Conservation (phyloP, 2,888 invertebrate species). For the Tuta absoluta region DNA sequence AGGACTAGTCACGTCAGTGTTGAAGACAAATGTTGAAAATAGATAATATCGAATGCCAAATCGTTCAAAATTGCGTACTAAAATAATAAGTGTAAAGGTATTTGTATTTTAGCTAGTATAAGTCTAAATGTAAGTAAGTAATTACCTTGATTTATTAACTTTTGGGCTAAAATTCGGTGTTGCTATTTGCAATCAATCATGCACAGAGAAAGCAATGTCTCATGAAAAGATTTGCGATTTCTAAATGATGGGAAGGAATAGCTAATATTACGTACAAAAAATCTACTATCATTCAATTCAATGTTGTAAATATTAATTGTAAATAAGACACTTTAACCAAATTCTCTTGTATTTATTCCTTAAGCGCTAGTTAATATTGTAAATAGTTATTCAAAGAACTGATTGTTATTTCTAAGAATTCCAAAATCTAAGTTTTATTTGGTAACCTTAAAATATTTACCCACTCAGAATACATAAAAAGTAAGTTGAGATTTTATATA, state of each 20-base stretch:
- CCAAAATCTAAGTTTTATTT: background rate
- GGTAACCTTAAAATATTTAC: background rate
- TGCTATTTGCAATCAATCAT: background rate
- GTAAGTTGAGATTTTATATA: too few species aligned
- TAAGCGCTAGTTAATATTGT: conserved; percentile 62
- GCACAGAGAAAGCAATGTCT: background rate
- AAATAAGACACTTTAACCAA: conserved; percentile 62
- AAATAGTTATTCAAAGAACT: conserved; percentile 61
- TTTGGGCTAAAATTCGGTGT: conserved; percentile 12
- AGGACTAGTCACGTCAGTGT: conserved; percentile 45
- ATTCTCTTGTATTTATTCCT: conserved; percentile 66
- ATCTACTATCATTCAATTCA: conserved; percentile 62
- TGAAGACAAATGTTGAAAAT: background rate
- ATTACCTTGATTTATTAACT: conserved; percentile 16
- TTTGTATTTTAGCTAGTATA: conserved; percentile 26
- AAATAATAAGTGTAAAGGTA: conserved; percentile 36
- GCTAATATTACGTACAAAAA: conserved; percentile 73
- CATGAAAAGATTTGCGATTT: background rate
- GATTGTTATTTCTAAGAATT: conserved; percentile 37
- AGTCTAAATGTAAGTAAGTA: conserved; percentile 3
- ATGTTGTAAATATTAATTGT: conserved; percentile 65
- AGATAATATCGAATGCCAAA: conserved; percentile 52
- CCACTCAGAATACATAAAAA: too few species aligned
- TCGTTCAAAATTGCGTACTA: conserved; percentile 50
- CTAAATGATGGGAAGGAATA: background rate